Evolutionary conservation across 2,797 vertebrate species (phyloP), one percentile per base, ranked within the genome.

Genomic region (Balearica regulorum): DNA sequence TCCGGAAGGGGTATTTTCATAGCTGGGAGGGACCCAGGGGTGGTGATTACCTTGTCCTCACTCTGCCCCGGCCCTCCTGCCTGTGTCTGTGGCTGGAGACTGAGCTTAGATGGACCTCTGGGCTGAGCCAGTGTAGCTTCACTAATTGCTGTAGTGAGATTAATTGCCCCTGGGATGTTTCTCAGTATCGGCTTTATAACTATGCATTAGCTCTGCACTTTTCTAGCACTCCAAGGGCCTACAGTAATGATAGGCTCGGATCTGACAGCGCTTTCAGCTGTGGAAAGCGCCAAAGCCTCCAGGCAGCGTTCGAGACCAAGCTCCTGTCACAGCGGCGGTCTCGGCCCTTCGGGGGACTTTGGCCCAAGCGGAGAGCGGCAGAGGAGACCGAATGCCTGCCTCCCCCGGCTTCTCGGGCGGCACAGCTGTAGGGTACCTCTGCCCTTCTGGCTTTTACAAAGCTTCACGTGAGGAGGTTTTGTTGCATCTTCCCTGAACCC

Each of bases 181-280:
- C 61, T 78, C 75, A 58, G 54, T 19, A 58, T 51, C 6, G 3
- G 44, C 61, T 76, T 35, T 89, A 26, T 81, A 90, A 94, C 94
- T 89, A 64, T 96, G 94, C 93, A 90, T 83, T 62, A 82, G 48
- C 69, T 90, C 57, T 93, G 92, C 69, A 28, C 65, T 95, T 87
- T 55, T 2, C 60, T 53, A 16, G 2, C 72, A 3, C 58, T 70
- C 26, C 22, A 3, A 9, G 43, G n/a, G n/a, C 80, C 48, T 54
- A 71, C 19, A 4, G 58, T 4, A 43, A 20, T 7, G 43, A 14
- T 41, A 6, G 77, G 28, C 68, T 48, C 22, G 26, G 41, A 1
- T 58, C 31, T 5, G 54, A 24, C 61, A n/a, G 44, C 20, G 1
- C 51, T 62, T 58, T 10, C 25, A 24, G 17, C 81, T 58, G 57